A percentile compares a stretch with the other conserved stretches of the same genome.
phyloP scores from a whole-genome alignment of 1,140 invertebrate species.

The Neuroterus valhalla region DNA sequence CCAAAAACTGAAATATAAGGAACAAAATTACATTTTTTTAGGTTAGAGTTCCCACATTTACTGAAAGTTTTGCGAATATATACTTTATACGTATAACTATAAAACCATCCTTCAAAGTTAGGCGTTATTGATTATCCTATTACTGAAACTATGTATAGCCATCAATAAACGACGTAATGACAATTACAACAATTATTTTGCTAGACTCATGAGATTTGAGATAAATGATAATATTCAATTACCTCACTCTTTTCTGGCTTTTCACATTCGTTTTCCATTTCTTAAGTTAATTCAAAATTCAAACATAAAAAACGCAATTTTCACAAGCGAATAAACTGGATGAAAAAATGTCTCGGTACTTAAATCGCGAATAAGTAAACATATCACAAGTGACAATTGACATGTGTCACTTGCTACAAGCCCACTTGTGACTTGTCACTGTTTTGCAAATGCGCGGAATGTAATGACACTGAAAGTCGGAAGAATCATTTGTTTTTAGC shows the following conservation, averaged over 20 bases:
- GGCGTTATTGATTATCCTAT: constrained; percentile 17
- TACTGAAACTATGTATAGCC: not conserved
- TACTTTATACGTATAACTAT: too few relatives aligned
- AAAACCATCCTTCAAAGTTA: not conserved
- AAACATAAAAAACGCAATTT: too few relatives aligned
- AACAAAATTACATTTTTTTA: constrained; percentile 14
- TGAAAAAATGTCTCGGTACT: too few relatives aligned
- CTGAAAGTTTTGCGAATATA: too few relatives aligned
- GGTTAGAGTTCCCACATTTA: constrained; percentile 32
- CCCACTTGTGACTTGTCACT: too few relatives aligned
- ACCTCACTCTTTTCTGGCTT: constrained; percentile 27
- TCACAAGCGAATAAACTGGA: too few relatives aligned
- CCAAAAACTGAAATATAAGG: not conserved
- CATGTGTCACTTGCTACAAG: too few relatives aligned
- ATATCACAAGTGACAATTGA: too few relatives aligned
- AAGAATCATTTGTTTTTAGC: too few relatives aligned
- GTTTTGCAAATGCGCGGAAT: too few relatives aligned
- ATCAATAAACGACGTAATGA: not conserved
- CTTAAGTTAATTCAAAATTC: not conserved
- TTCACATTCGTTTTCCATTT: constrained; percentile 22
- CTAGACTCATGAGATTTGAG: constrained; percentile 30
- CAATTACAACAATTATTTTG: constrained; percentile 43
- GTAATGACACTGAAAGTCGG: too few relatives aligned
- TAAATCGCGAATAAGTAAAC: too few relatives aligned
- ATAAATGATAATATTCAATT: constrained; percentile 10